Percentiles rank a stretch among this genome's conserved stretches.
Evolutionary conservation across 2,797 vertebrate genomes (phyloP).

Genomic region (Emys orbicularis): DNA sequence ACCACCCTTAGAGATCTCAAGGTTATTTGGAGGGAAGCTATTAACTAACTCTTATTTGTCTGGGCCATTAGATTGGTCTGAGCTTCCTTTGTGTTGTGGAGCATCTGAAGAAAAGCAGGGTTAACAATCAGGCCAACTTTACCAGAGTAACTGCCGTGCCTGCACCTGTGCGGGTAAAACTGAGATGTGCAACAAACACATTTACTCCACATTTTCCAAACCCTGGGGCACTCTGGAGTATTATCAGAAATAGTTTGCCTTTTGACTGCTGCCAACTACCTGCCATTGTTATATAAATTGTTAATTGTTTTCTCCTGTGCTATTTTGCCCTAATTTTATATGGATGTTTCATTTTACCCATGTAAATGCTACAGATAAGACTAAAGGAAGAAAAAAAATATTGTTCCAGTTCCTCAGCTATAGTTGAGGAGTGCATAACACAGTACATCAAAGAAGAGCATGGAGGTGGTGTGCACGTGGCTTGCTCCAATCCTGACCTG

Average conservation of each 20-base stretch:
- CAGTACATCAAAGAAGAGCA: neutral
- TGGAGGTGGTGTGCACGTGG: neutral
- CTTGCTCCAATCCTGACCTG: neutral
- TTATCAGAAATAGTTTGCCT: neutral
- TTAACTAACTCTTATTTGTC: neutral
- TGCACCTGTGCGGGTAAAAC: neutral
- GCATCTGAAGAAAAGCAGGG: neutral
- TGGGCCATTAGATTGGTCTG: neutral
- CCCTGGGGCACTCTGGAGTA: neutral
- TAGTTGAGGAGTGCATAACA: neutral
- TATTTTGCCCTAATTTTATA: neutral
- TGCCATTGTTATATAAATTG: neutral
- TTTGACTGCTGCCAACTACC: rapidly evolving
- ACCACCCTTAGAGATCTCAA: neutral
- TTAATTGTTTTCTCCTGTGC: neutral
- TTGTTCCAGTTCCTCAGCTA: neutral
- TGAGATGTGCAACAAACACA: neutral
- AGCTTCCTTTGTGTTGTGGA: rapidly evolving
- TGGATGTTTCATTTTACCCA: neutral
- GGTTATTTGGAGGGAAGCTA: rapidly evolving
- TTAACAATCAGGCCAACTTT: rapidly evolving
- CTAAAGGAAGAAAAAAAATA: neutral
- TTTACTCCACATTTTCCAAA: neutral
- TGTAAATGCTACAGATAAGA: neutral
- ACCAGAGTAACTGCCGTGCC: neutral